Evolutionary conservation across 1,140 invertebrate genomes (phyloP).

Genomic region (Choristoneura fumiferana): DNA sequence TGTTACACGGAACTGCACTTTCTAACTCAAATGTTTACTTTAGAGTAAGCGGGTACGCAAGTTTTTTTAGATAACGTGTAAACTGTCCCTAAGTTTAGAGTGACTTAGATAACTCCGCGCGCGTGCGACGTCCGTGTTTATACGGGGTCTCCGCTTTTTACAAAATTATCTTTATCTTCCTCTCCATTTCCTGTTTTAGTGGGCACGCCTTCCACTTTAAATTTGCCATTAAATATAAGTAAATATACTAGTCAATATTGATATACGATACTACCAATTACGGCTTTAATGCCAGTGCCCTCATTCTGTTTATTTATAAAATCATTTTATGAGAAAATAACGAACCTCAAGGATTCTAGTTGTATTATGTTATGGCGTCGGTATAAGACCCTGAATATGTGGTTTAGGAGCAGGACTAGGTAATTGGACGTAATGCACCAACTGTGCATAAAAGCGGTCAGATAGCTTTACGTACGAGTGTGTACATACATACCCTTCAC

Average conservation of each 20-base stretch:
- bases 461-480: neutral
- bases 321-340: neutral
- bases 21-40: conserved; percentile 75
- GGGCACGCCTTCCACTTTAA: conserved; percentile 45
- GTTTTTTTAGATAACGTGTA: conserved; percentile 68
- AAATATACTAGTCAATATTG: conserved; percentile 8
- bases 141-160: conserved; percentile 54
- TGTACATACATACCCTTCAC: no score
- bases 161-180: conserved; percentile 57
- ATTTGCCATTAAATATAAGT: conserved; percentile 17
- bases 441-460: neutral
- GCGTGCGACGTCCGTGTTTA: conserved; percentile 48
- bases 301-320: neutral
- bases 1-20: conserved; percentile 75
- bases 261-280: neutral
- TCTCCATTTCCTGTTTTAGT: conserved; percentile 49
- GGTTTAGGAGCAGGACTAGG: neutral
- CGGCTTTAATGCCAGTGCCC: neutral
- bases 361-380: neutral
- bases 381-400: neutral
- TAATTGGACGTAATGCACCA: neutral
- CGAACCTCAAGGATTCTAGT: neutral
- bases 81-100: conserved; percentile 54
- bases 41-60: conserved; percentile 63
- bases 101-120: conserved; percentile 51